These are phyloP conservation scores for Chauna torquata DNA, from an alignment of 2,113 vertebrate genomes.

Conservation along the genomic window DNA sequence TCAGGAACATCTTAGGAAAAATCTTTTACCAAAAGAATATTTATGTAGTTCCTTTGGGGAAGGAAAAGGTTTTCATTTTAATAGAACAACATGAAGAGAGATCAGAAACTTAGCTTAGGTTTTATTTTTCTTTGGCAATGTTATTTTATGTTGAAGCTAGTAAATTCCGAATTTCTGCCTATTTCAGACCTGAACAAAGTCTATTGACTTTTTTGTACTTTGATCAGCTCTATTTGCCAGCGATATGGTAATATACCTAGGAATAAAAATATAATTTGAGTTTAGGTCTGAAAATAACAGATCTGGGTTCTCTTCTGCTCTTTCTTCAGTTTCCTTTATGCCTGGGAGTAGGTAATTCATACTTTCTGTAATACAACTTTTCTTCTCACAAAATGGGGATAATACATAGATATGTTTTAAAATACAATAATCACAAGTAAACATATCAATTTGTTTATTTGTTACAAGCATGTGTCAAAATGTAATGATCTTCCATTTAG, in stretches of 20 bases:
- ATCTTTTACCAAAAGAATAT: not conserved
- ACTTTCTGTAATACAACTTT: not conserved
- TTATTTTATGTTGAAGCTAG: not conserved
- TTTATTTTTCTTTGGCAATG: not conserved
- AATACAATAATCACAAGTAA: not conserved
- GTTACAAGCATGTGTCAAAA: not conserved
- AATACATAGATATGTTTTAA: not conserved
- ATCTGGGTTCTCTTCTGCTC: not conserved
- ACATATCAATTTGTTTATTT: not conserved
- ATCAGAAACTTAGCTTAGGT: not conserved
- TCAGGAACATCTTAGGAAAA: not conserved
- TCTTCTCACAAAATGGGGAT: not conserved
- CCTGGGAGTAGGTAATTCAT: not conserved
- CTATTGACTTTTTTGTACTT: not conserved
- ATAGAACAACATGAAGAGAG: not conserved
- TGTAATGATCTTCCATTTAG: not conserved
- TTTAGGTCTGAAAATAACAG: not conserved
- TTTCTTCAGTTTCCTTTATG: not conserved
- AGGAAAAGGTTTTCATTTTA: not conserved
- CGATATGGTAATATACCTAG: not conserved
- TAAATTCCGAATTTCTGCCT: not conserved
- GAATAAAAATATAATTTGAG: not conserved
- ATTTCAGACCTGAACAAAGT: not conserved
- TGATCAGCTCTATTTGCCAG: not conserved
- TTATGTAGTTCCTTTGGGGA: not conserved